These are phyloP conservation scores for Hyperoplus lanceolatus DNA, from an alignment of 2,797 vertebrate species.

Conservation along the genomic window DNA sequence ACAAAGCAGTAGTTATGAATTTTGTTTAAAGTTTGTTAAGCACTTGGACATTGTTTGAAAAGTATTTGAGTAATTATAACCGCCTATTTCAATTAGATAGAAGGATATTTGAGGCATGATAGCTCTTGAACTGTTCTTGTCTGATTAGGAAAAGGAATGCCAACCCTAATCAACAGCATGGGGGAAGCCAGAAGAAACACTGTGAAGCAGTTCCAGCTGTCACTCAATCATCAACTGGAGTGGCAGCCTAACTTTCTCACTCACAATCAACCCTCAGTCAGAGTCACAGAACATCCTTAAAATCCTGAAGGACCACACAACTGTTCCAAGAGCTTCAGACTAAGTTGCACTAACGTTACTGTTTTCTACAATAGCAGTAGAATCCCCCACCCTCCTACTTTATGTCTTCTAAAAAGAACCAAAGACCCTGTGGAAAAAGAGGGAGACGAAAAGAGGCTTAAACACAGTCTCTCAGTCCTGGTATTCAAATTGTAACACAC, in stretches of 20 bases:
- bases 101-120: slow-evolving; percentile 15
- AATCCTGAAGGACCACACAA: slow-evolving; percentile 50
- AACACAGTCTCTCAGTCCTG: slow-evolving; percentile 36
- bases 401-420: slow-evolving; percentile 52
- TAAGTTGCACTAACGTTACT: slow-evolving; percentile 49
- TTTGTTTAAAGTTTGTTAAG: slow-evolving; percentile 5
- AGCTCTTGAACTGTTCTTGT: slow-evolving; percentile 20
- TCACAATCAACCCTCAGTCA: slow-evolving; percentile 54
- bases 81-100: not conserved
- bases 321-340: slow-evolving; percentile 38
- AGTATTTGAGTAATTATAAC: slow-evolving; percentile 24
- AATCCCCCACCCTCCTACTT: slow-evolving; percentile 52
- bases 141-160: slow-evolving; percentile 32
- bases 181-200: slow-evolving; percentile 37
- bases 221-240: slow-evolving; percentile 47
- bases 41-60: slow-evolving; percentile 9
- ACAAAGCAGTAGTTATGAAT: slow-evolving; percentile 43
- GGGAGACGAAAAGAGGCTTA: slow-evolving; percentile 63
- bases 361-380: slow-evolving; percentile 49
- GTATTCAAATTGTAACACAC: slow-evolving; percentile 59
- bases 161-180: slow-evolving; percentile 20
- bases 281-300: slow-evolving; percentile 45
- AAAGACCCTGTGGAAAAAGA: slow-evolving; percentile 55
- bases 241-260: slow-evolving; percentile 50
- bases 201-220: slow-evolving; percentile 39